Evolutionary conservation across 2,113 vertebrate genomes (phyloP).

Genomic region (Dasypus novemcinctus): DNA sequence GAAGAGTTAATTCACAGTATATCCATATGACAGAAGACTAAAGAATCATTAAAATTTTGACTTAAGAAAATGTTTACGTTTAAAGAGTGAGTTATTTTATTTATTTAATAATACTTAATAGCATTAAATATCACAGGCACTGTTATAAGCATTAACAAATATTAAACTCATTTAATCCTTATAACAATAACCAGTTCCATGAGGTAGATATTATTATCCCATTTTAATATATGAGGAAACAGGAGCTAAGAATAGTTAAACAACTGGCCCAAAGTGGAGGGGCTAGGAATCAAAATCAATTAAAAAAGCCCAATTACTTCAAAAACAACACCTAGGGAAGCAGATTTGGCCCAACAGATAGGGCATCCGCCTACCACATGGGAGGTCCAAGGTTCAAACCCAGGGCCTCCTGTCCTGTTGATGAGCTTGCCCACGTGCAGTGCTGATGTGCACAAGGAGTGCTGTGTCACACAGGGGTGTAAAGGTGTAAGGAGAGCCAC

Average conservation of each 20-base stretch:
- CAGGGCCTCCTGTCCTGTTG: too few relatives aligned
- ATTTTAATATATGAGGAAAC: neutral
- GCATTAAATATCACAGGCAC: neutral
- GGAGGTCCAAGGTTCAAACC: too few relatives aligned
- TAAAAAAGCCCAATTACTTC: neutral
- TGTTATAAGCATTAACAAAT: neutral
- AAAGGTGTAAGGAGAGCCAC: too few relatives aligned
- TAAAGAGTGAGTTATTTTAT: neutral
- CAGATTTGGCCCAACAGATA: too few relatives aligned
- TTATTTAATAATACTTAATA: neutral
- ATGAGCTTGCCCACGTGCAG: too few relatives aligned
- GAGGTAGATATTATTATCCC: neutral
- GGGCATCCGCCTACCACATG: too few relatives aligned
- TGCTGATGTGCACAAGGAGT: too few relatives aligned
- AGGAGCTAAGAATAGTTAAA: neutral
- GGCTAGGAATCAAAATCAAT: neutral
- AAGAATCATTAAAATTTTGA: neutral
- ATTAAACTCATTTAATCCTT: conserved; percentile 3
- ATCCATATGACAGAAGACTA: neutral
- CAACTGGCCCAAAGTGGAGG: neutral
- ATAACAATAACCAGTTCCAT: neutral
- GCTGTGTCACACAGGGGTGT: too few relatives aligned
- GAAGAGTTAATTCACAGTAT: neutral
- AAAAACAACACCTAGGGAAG: neutral
- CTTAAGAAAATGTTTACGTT: conserved; percentile 14